Base-by-base conservation (phyloP, 2,113 vertebrate genomes). In the Cromileptes altivelis region DNA sequence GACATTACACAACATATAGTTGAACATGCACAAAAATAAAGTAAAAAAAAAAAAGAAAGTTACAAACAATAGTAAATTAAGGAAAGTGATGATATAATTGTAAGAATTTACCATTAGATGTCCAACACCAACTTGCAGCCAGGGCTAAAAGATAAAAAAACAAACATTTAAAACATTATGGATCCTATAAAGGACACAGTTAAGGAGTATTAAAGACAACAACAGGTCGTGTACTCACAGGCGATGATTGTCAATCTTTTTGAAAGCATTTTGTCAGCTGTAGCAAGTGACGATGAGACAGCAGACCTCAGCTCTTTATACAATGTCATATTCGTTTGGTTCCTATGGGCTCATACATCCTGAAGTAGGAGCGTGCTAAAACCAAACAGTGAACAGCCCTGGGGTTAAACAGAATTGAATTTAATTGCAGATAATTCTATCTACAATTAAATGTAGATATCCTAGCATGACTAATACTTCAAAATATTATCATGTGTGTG, bases 101-200 rank as follows among this genome's bases (percentile, higher is more conserved):
- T 19, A 45, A 27, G 61, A 4, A 10, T 25, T 75, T 65, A 75
- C 61, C 61, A 0, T 55, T 17, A 6, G 50, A 55, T 27, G n/a
- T 15, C n/a, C 17, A 65, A 11, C 33, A 56, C 10, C 6, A 45
- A n/a, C 23, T 53, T 2, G 52, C 62, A 56, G 62, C 62, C 62
- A 77, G 37, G 12, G 56, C 75, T 77, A 1, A 57, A 76, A 74
- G 42, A 74, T 10, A 37, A 1, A 33, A 55, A 55, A 50, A 70
- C 2, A 8, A 4, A 6, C 30, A 30, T 30, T 30, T 4, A 8
- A 45, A 23, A 42, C 3, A 14, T 13, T 19, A 12, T 13, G 1
- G 1, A 42, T n/a, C 37, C 4, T 3, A n/a, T 9, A 25, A 65
- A 64, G 1, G 5, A 57, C 40, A 33, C 25, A 52, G 5, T 42